Evolutionary conservation across 2,888 invertebrate genomes (phyloP), one percentile per base, ranked within the genome.

Genomic region (Axea sp.): DNA sequence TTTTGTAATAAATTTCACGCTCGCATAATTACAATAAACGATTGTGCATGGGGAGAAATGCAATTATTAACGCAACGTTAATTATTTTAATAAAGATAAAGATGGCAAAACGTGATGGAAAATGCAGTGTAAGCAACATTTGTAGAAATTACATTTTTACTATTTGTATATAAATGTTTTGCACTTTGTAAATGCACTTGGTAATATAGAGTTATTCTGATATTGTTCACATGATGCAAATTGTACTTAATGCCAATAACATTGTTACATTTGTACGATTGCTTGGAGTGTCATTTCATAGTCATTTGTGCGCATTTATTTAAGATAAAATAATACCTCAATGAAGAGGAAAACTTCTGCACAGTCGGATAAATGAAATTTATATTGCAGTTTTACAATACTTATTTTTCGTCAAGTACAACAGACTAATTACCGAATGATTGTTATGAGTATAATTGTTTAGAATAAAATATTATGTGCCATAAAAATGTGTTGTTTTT

Each of bases 101-200:
- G 8, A 1, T 9, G 33, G 12, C 8, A 35, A 35, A n/a, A n/a
- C 2, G 12, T 24, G 19, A 41, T 41, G 39, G 22, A 22, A 5
- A 14, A 1, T 19, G 37, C n/a, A 8, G 43, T 26, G 43, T 26
- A 4, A 24, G 14, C 15, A 17, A 45, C 31, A 47, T 31, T 47
- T 30, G 11, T 22, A 14, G 49, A 8, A 39, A 49, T 11, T 28
- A 5, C 12, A 11, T 60, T 60, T 49, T 28, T 60, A 60, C 49
- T 60, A 17, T 60, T 49, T 60, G 39, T 60, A 60, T n/a, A 19
- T 60, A 26, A 31, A 33, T 49, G 39, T 49, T 60, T 60, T 60
- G 31, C 60, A 60, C 60, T 60, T 60, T 47, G 26, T 30, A 26
- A 49, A 39, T 60, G 60, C 60, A 60, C 60, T 12, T 35, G 12